Evolutionary conservation across 2,113 vertebrate species (phyloP), one percentile per base, ranked within the genome.

Genomic region (Microtus ochrogaster): DNA sequence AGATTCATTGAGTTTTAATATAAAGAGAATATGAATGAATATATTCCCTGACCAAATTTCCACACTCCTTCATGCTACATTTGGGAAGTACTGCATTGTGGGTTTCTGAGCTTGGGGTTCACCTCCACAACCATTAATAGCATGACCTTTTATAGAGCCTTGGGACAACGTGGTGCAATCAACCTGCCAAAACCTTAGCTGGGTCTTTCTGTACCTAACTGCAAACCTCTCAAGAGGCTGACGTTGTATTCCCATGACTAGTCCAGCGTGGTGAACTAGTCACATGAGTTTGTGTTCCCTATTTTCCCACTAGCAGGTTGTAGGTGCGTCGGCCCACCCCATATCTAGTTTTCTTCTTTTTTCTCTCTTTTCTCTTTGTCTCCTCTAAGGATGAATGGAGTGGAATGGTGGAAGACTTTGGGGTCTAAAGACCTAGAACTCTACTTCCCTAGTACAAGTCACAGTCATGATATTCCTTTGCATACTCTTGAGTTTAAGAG

Each of bases 341-440:
- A 58, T 21, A 0, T 36, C 5, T 7, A 2, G 0, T n/a, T 36
- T 21, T 21, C 58, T 58, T 22, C 21, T 39, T 21, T 41, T 21
- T 9, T 52, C 28, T 36, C 7, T 52, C 47, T 52, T 2, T 14
- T 19, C 44, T 33, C 16, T 24, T 36, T 90, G 58, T 63, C 2
- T 93, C 24, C 49, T 87, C n/a, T 44, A 66, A 13, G 24, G 33
- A 28, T 82, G 65, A 24, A 63, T 41, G 17, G 33, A 39, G 21
- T 58, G 5, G 2, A 49, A 14, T 5, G 39, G n/a, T 21, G 2
- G n/a, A 16, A 55, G 7, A 22, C 36, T 24, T 2, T 39, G n/a
- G 33, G 26, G 8, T 44, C 17, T 16, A n/a, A 24, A 41, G 0
- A 10, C 74, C 12, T 33, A 77, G n/a, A 36, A 77, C 36, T 84